phyloP scores from a whole-genome alignment of 2,797 vertebrate genomes.

The Mus minutoides region DNA sequence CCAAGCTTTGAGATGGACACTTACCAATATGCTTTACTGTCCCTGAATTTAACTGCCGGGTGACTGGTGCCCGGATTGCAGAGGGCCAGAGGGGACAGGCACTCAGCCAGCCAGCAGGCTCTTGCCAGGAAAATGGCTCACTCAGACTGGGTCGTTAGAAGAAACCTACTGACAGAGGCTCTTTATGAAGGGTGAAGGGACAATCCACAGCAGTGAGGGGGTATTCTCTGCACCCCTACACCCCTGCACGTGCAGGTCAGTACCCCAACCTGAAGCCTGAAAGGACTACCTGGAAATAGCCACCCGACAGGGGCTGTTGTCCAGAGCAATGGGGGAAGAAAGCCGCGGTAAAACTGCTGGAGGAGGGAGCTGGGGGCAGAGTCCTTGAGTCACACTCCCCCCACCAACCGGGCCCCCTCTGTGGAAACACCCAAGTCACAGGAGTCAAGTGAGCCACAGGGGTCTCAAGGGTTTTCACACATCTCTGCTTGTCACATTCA shows the following conservation, averaged over 20 bases:
- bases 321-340: background rate
- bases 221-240: background rate
- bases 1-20: background rate
- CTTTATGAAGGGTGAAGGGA: background rate
- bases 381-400: fast-evolving
- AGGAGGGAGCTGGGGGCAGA: background rate
- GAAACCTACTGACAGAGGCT: background rate
- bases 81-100: constrained; percentile 35
- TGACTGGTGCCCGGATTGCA: background rate
- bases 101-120: background rate
- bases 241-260: background rate
- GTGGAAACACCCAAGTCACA: background rate
- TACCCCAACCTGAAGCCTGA: background rate
- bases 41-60: background rate
- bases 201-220: background rate
- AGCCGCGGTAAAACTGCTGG: background rate
- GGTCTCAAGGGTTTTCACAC: background rate
- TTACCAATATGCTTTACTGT: constrained; percentile 28
- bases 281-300: background rate
- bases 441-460: background rate
- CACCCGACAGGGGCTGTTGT: background rate
- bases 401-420: background rate
- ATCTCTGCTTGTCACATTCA: background rate
- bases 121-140: constrained; percentile 26
- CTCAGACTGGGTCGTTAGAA: background rate